Conservation (phyloP, 2,888 invertebrate genomes). For the Dascillus cervinus region DNA sequence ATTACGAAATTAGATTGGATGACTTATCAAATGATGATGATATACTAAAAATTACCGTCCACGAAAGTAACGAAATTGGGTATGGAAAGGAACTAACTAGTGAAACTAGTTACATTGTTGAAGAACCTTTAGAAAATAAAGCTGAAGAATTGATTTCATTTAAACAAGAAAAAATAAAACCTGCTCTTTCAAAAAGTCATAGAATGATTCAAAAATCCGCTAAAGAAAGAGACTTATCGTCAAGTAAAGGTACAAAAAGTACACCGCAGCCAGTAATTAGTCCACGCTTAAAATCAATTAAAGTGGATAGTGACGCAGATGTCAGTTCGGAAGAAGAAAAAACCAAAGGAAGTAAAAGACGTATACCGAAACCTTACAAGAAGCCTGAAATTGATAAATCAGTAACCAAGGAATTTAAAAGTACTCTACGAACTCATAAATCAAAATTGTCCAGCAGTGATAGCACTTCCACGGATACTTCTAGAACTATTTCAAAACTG, state of each 20-base stretch:
- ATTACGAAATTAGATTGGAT: too few species aligned
- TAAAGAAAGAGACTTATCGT: conserved; percentile 1
- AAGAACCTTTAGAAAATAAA: too few species aligned
- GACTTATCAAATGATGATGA: too few species aligned
- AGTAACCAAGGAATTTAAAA: not conserved
- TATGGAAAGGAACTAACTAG: not conserved
- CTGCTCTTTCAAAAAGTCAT: not conserved
- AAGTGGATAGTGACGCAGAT: conserved; percentile 32
- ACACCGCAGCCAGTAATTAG: conserved; percentile 3
- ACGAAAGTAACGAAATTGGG: not conserved
- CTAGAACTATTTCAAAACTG: conserved; percentile 7
- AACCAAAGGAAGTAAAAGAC: too few species aligned
- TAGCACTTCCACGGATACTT: conserved; percentile 17
- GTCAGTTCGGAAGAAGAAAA: conserved; percentile 35
- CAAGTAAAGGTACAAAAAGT: conserved; percentile 4
- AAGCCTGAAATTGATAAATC: too few species aligned
- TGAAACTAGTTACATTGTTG: conserved; percentile 4
- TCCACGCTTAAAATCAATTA: conserved; percentile 17
- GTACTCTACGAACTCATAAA: conserved; percentile 2
- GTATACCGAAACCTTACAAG: too few species aligned
- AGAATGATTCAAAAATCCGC: conserved; percentile 2
- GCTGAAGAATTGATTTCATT: too few species aligned
- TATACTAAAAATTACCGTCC: not conserved
- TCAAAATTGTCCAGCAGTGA: conserved; percentile 20
- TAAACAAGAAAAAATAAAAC: conserved; percentile 11